Evolutionary conservation across 2,113 vertebrate genomes (phyloP).

Genomic region (Onychorhynchus coronatus): DNA sequence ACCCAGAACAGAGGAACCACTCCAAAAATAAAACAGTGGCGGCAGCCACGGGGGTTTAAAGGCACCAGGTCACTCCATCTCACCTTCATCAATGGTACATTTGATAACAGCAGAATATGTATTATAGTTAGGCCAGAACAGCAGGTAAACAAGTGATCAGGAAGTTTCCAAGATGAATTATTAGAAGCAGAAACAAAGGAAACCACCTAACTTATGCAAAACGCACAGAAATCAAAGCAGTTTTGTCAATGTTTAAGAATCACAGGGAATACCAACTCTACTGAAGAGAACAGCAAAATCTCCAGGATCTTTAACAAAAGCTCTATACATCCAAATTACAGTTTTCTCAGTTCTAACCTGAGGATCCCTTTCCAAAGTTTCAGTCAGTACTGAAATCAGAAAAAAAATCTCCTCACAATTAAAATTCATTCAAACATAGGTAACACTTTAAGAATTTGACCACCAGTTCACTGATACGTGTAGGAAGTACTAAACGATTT

Average conservation of each 20-base stretch:
- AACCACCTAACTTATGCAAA: background rate
- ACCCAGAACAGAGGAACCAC: background rate
- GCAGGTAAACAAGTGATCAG: background rate
- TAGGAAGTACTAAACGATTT: background rate
- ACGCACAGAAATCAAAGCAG: background rate
- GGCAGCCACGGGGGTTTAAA: background rate
- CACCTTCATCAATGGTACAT: background rate
- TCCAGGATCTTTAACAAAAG: background rate
- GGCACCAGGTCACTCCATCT: background rate
- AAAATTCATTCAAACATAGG: background rate
- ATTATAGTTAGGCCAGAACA: background rate
- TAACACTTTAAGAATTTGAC: background rate
- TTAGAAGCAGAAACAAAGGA: background rate
- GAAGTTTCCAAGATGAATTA: background rate
- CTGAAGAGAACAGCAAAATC: background rate
- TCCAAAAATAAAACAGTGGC: constrained; percentile 7
- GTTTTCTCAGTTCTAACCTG: background rate
- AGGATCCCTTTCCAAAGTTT: background rate
- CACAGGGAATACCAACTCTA: background rate
- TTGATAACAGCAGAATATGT: background rate
- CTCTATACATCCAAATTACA: background rate
- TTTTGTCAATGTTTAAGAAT: background rate
- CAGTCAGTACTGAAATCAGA: background rate
- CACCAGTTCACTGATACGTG: background rate
- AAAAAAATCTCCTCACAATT: background rate